Conservation (phyloP, 2,888 invertebrate genomes). For the Candidula unifasciata region DNA sequence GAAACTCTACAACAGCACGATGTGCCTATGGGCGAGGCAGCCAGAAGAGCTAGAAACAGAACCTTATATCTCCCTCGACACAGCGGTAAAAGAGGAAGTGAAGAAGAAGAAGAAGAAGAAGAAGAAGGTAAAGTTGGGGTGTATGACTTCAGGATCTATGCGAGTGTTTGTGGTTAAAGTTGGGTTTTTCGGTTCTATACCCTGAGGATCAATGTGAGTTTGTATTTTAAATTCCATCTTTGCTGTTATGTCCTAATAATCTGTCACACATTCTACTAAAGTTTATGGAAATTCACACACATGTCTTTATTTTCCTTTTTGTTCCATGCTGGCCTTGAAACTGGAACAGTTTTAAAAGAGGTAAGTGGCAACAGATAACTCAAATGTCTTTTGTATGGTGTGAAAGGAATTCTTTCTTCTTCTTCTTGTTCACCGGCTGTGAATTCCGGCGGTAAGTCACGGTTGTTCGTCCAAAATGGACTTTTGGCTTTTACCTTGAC, state of each 20-base stretch:
- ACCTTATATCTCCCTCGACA: too few species aligned
- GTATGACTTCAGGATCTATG: not conserved
- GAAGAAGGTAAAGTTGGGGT: not conserved
- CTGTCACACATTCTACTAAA: not conserved
- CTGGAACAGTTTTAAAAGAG: constrained; percentile 49
- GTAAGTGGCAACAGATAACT: constrained; percentile 40
- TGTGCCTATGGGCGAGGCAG: too few species aligned
- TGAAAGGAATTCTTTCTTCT: too few species aligned
- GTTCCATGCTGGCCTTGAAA: not conserved
- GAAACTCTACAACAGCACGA: too few species aligned
- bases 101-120: too few species aligned
- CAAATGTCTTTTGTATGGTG: too few species aligned
- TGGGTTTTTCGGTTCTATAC: not conserved
- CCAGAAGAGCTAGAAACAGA: too few species aligned
- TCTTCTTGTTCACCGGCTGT: too few species aligned
- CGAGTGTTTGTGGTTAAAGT: not conserved
- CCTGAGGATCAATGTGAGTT: not conserved
- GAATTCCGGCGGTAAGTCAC: too few species aligned
- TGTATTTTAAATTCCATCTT: not conserved
- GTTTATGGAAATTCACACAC: not conserved
- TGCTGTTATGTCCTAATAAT: not conserved
- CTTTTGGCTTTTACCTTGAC: too few species aligned
- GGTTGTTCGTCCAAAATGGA: too few species aligned
- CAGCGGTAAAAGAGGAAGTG: too few species aligned
- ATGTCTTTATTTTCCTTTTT: constrained; percentile 1